Base-by-base conservation (phyloP, 2,113 vertebrate genomes). In the Hucho hucho region DNA sequence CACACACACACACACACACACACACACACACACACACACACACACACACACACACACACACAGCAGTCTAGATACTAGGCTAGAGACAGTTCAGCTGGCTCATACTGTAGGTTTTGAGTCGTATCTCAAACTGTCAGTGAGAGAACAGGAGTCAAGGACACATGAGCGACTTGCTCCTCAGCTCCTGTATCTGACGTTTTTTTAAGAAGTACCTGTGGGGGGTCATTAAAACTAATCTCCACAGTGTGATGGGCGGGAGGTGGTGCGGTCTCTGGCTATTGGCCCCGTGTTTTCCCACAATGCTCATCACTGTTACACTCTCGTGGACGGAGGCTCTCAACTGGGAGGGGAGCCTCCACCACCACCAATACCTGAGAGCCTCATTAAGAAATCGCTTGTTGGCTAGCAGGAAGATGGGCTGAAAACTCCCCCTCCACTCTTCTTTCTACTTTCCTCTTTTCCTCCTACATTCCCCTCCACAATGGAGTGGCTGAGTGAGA, bases 301-400 rank as follows among this genome's bases (percentile, higher is more conserved):
- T 91, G 93, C 92, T 95, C 93, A 94, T 92, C 92, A 87, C 92
- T 88, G 88, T 43, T 93, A 89, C 89, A 92, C 93, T 93, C 95
- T 94, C 94, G 94, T 94, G 93, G 95, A 95, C 90, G 87, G 80
- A 90, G 90, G 70, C 88, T 86, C 90, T 84, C 89, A 92, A 89
- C 89, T 87, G 89, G 9, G 37, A 11, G 37, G 37, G 37, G 37
- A 43, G 91, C 69, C 78, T 53, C 49, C 49, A 47, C 73, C 84
- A 74, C 87, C 90, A 90, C 87, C 91, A 94, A 95, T 94, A 95
- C 95, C 95, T 92, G 93, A 91, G 94, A 93, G 95, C 94, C 93
- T 96, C 95, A 96, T 96, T 95, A 96, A 94, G 92, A 94, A 43
- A 92, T 91, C 89, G 93, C 93, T 93, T 93, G 90, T 89, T 65